phyloP scores from a whole-genome alignment of 2,113 vertebrate genomes.

The Porphyrio hochstetteri region DNA sequence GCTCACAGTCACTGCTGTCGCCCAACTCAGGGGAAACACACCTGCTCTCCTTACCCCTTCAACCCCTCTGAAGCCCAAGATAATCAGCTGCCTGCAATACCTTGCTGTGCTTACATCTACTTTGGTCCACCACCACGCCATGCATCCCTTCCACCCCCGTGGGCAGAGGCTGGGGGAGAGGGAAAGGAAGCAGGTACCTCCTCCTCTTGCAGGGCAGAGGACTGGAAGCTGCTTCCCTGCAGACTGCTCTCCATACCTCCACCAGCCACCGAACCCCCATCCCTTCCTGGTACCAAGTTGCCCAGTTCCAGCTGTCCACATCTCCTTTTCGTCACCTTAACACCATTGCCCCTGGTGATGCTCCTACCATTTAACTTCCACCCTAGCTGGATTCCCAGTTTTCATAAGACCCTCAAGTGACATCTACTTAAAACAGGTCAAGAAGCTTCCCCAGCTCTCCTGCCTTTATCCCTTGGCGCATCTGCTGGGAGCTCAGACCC shows the following conservation, averaged over 20 bases:
- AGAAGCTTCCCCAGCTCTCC: background rate
- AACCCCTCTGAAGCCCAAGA: fast-evolving
- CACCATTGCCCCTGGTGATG: background rate
- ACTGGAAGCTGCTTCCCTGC: background rate
- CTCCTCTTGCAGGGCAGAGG: background rate
- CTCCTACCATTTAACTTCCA: background rate
- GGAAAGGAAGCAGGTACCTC: background rate
- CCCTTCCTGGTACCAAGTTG: background rate
- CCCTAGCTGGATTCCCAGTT: background rate
- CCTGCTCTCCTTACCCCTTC: background rate
- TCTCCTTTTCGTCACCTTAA: background rate
- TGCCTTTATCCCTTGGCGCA: background rate
- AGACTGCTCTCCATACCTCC: background rate
- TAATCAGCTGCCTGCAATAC: background rate
- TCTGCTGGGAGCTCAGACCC: background rate
- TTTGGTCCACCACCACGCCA: background rate
- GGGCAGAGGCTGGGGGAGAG: background rate
- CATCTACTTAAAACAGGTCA: background rate
- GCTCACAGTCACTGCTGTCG: background rate
- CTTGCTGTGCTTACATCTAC: background rate
- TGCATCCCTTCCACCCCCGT: background rate
- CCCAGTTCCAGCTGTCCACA: background rate
- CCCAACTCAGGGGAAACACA: background rate
- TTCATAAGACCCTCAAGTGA: background rate
- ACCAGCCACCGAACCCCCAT: background rate